phyloP scores from a whole-genome alignment of 2,888 invertebrate genomes.

The Oligia latruncula region DNA sequence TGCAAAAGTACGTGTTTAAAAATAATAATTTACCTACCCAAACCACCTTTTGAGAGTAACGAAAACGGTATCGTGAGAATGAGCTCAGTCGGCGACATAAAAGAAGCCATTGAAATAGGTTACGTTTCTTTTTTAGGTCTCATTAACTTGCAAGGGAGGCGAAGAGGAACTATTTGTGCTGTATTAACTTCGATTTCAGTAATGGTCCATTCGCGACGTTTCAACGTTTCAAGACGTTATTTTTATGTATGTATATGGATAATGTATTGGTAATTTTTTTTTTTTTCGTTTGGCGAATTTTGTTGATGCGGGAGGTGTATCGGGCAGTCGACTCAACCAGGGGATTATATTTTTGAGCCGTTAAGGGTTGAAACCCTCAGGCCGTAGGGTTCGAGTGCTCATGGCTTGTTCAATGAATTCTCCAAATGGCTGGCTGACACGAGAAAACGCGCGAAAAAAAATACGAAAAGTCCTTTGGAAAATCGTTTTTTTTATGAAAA shows the following conservation, averaged over 20 bases:
- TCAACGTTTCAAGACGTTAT: background rate
- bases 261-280: background rate
- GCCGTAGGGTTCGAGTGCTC: background rate
- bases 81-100: slow-evolving; percentile 29
- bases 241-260: background rate
- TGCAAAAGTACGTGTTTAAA: background rate
- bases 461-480: no score
- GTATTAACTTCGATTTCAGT: background rate
- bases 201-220: no score
- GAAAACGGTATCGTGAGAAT: slow-evolving; percentile 14
- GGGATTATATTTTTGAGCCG: background rate
- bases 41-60: background rate
- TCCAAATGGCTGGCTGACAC: background rate
- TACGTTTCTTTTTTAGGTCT: slow-evolving; percentile 39
- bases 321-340: background rate
- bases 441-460: no score
- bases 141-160: slow-evolving; percentile 9
- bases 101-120: slow-evolving; percentile 39
- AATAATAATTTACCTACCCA: background rate
- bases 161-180: slow-evolving; percentile 23
- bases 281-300: background rate
- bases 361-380: background rate
- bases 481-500: no score
- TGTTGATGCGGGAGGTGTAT: background rate
- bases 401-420: background rate